A percentile compares a stretch with the other conserved stretches of the same genome.
Conservation (phyloP, 2,888 invertebrate species). For the Megaustenia siamemsis region DNA sequence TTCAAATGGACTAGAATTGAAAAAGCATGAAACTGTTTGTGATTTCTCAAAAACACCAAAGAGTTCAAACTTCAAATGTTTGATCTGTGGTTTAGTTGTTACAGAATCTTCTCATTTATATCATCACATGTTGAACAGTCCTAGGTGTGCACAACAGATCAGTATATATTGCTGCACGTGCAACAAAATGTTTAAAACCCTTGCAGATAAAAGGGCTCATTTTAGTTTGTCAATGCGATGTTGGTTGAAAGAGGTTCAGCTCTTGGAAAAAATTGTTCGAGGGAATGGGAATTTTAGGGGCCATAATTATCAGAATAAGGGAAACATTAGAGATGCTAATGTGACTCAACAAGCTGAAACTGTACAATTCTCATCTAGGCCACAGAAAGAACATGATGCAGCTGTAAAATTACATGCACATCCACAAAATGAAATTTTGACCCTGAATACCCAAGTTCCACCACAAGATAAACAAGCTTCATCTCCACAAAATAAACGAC, state of each 20-base stretch:
- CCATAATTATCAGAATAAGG: not conserved
- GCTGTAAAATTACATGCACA: too few relatives aligned
- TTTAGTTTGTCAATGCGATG: not conserved
- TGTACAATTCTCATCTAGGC: too few relatives aligned
- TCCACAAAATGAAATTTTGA: too few relatives aligned
- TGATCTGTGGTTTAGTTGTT: not conserved
- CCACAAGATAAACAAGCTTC: too few relatives aligned
- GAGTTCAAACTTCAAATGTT: not conserved
- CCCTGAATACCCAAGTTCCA: too few relatives aligned
- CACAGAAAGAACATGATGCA: too few relatives aligned
- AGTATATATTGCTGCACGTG: not conserved
- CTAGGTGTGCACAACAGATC: not conserved
- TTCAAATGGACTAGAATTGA: not conserved
- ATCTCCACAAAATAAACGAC: too few relatives aligned
- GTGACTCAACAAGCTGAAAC: too few relatives aligned
- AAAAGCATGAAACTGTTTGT: not conserved
- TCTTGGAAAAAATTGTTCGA: not conserved
- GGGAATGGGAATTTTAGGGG: not conserved
- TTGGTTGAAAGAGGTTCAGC: not conserved
- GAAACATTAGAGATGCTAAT: not conserved
- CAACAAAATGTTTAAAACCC: not conserved
- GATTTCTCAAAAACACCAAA: not conserved
- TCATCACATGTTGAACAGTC: conserved; percentile 9
- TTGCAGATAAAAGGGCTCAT: not conserved
- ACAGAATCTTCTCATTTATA: not conserved